Evolutionary conservation across 2,797 vertebrate genomes (phyloP), one percentile per base, ranked within the genome.

Genomic region (Merluccius polli): DNA sequence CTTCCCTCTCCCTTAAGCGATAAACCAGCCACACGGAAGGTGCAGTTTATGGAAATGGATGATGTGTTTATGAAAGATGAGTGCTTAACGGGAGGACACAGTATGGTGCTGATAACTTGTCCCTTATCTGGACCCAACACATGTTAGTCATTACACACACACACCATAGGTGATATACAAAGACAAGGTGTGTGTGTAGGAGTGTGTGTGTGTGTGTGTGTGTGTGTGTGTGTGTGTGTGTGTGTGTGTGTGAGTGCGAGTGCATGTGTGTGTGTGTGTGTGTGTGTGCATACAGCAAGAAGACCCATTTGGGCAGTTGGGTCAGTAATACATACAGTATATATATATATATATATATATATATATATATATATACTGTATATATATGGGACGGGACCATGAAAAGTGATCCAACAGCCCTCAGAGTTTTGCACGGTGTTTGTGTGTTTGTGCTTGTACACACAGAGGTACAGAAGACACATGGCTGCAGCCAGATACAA

Each of bases 51-150:
- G 71, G 71, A 67, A 85, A 86, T 78, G 38, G 73, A 70, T 3
- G n/a, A 78, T 74, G 70, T 77, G 67, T 79, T 76, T 79, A 76
- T 78, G 41, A 83, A 75, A 79, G 52, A 81, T 77, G 82, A 82
- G 67, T 73, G 70, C 78, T 83, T 81, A 85, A 81, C 75, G 77
- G 77, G 72, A 86, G 69, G 33, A 82, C 81, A 76, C 75, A 75
- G 77, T 75, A 74, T 82, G 81, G 79, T 77, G 80, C 75, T 74
- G 82, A 88, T 87, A 86, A 87, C 76, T 76, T 69, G 59, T 52
- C 35, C 80, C 82, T 88, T 89, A 88, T 90, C 88, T 82, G 63
- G 32, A 80, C 72, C 72, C 75, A 86, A 82, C 85, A 89, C 79
- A 86, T 81, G 84, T 82, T 84, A 80, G 73, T 78, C 74, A 77